Evolutionary conservation across 2,113 vertebrate species (phyloP).

Genomic region (Actenoides lindsayi): DNA sequence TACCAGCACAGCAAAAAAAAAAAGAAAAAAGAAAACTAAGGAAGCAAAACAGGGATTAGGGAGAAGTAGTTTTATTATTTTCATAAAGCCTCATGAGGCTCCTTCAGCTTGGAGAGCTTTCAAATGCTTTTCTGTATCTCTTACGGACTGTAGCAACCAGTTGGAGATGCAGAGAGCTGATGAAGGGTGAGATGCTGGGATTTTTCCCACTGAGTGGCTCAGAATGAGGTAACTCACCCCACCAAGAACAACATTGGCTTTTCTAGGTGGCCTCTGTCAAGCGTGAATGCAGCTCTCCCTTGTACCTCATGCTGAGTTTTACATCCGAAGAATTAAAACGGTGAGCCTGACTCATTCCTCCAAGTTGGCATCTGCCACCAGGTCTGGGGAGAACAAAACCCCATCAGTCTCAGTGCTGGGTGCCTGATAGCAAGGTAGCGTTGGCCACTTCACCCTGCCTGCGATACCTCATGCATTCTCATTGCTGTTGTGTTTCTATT

Average conservation of each 20-base stretch:
- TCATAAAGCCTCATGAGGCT: background rate
- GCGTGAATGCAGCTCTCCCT: background rate
- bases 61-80: background rate
- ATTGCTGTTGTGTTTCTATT: background rate
- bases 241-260: background rate
- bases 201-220: background rate
- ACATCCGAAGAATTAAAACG: background rate
- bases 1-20: too few species aligned
- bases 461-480: background rate
- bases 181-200: background rate
- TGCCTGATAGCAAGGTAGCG: background rate
- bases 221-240: slow-evolving; percentile 41
- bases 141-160: background rate
- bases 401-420: background rate
- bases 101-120: background rate
- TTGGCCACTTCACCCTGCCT: background rate
- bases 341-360: slow-evolving; percentile 28
- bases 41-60: background rate
- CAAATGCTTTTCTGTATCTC: background rate
- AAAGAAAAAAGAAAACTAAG: background rate
- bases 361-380: background rate
- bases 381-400: background rate
- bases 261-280: slow-evolving; percentile 17
- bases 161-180: background rate
- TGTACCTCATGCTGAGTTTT: background rate